Evolutionary conservation across 2,888 invertebrate species (phyloP), one percentile per base, ranked within the genome.

Genomic region (Cordylochernes scorpioides): DNA sequence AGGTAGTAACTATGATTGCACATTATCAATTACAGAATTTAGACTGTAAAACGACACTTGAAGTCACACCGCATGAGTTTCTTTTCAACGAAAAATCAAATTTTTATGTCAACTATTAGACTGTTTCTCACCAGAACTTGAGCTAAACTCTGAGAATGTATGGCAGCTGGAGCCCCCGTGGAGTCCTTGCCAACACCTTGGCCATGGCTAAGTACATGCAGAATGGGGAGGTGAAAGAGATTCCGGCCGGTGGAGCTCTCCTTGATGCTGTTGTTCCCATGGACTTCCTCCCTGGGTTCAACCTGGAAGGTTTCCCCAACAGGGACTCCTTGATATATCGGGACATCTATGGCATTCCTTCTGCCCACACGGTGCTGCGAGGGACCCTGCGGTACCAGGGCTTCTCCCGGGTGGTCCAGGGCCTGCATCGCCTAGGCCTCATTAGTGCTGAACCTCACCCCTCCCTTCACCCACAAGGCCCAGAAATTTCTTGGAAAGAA

Each of bases 91-190:
- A 7, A 18, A 10, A 7, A 9, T 27, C 15, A 24, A 9, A 12
- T 31, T 29, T n/a, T 12, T 25, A 14, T 39, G 68, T 80, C 1
- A 49, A n/a, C n/a, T n/a, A n/a, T n/a, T n/a, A n/a, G n/a, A n/a
- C n/a, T n/a, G n/a, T n/a, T n/a, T n/a, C n/a, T n/a, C n/a, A n/a
- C n/a, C n/a, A n/a, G n/a, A n/a, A n/a, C n/a, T n/a, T n/a, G n/a
- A n/a, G n/a, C n/a, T n/a, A n/a, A n/a, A n/a, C n/a, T n/a, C n/a
- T n/a, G n/a, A n/a, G n/a, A n/a, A n/a, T n/a, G n/a, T n/a, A n/a
- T n/a, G n/a, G n/a, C 54, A 88, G 84, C 9, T 97, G 97, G 97
- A 86, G 77, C 29, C 97, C 97, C 1, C 64, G 77, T 21, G 88
- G 82, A 5, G 88, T 82, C 1, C 58, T 97, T 2, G 59, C 82